Base-by-base conservation (phyloP, 1,140 invertebrate genomes). In the Drosophila littoralis region DNA sequence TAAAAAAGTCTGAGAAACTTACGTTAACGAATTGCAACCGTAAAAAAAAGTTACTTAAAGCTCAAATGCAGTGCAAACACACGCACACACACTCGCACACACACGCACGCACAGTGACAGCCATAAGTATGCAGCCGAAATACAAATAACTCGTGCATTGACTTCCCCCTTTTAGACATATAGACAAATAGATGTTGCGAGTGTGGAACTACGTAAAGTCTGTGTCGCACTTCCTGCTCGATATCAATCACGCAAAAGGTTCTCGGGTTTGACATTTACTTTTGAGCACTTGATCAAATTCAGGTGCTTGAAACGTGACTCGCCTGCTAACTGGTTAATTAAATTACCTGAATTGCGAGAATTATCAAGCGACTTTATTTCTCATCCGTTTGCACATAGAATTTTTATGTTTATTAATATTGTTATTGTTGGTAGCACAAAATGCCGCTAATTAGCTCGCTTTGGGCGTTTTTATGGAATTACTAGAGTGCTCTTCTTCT, bases 191-290 rank as follows among this genome's bases (percentile, higher is more conserved):
- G 15, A 10, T 28, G 52, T 7, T 9, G 36, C 9, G n/a, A 45
- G 42, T 45, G 6, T 58, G 22, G 43, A 32, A 28, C 36, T n/a
- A 28, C 22, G 5, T 28, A 28, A 3, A 42, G 7, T 42, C 10
- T 32, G 28, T 28, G 22, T 32, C 43, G 28, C 65, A 85, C 78
- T 85, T 85, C 81, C 81, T 86, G 82, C 69, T 81, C 81, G 71
- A 85, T 71, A 81, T 84, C 74, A 85, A 84, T 85, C 77, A 84
- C 51, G 22, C 57, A 59, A 58, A 83, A 85, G 79, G 68, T 77
- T 73, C 60, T 48, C 22, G 6, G 40, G 45, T 58, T 63, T 85
- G 78, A 81, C 70, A 86, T 81, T 86, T 68, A 9, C 57, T 52
- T 81, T 70, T 69, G 59, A 74, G 38, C 75, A 70, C 68, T 67